These are phyloP conservation scores for Diadema setosum DNA, from an alignment of 35 echinoderm and acorn worm genomes.

Conservation along the genomic window DNA sequence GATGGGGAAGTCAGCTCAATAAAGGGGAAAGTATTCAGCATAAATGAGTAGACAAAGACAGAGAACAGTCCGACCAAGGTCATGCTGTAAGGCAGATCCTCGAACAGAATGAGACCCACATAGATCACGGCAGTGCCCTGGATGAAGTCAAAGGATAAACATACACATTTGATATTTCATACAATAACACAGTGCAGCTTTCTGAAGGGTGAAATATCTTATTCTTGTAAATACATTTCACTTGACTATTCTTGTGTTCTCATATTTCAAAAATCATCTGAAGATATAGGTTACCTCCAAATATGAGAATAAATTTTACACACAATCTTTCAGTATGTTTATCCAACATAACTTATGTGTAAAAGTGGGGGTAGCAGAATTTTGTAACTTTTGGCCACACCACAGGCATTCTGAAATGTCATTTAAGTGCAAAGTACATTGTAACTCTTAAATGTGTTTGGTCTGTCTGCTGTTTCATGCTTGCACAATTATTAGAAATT, in stretches of 20 bases:
- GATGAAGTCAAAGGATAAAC: background rate
- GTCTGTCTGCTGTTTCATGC: too few relatives aligned
- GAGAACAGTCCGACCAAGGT: constrained; percentile 68
- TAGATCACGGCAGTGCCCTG: constrained; percentile 71
- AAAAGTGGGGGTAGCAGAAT: too few relatives aligned
- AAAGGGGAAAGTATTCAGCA: constrained; percentile 92
- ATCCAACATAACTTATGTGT: too few relatives aligned
- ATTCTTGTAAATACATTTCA: background rate
- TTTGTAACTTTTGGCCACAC: too few relatives aligned
- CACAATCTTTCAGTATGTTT: too few relatives aligned
- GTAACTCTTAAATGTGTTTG: too few relatives aligned
- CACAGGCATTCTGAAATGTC: too few relatives aligned
- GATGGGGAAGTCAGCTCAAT: constrained; percentile 89
- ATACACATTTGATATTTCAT: background rate
- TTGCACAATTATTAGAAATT: too few relatives aligned
- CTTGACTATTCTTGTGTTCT: background rate
- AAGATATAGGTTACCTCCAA: background rate
- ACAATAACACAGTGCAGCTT: background rate
- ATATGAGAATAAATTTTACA: too few relatives aligned
- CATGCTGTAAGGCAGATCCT: constrained; percentile 81
- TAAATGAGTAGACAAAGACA: constrained; percentile 71
- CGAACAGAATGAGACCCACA: constrained; percentile 89
- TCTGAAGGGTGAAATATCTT: background rate
- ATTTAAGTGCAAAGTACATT: too few relatives aligned
- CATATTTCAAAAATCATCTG: background rate